phyloP scores from a whole-genome alignment of 2,113 vertebrate genomes.

The Aegotheles bennettii region DNA sequence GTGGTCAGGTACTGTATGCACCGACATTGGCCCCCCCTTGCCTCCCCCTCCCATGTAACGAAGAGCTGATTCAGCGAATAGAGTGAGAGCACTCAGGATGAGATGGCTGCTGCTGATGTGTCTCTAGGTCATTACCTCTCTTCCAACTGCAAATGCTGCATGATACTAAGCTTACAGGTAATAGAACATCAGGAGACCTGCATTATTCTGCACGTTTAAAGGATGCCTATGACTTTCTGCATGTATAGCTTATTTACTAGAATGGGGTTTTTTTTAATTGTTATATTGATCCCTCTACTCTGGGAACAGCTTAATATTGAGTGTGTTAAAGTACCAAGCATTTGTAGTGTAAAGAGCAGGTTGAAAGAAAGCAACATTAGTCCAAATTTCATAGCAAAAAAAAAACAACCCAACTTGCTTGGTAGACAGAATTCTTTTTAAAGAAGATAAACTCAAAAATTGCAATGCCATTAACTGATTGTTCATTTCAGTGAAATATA shows the following conservation, averaged over 20 bases:
- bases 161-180: constrained; percentile 86
- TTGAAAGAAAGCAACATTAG: constrained; percentile 11
- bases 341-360: constrained; percentile 51
- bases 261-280: constrained; percentile 47
- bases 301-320: constrained; percentile 51
- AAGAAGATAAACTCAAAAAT: constrained; percentile 18
- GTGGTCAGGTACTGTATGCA: constrained; percentile 81
- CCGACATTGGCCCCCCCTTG: constrained; percentile 50
- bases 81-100: constrained; percentile 78
- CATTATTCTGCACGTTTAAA: constrained; percentile 71
- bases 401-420: background rate
- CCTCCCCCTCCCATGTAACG: constrained; percentile 72
- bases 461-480: constrained; percentile 23
- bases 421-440: constrained; percentile 11
- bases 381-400: constrained; percentile 27
- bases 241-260: constrained; percentile 61
- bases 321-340: constrained; percentile 44
- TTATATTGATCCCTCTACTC: constrained; percentile 57
- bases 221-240: constrained; percentile 64
- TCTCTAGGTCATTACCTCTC: constrained; percentile 88
- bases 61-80: constrained; percentile 92
- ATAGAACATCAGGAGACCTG: constrained; percentile 74
- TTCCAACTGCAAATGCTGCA: constrained; percentile 78
- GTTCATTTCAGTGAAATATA: constrained; percentile 32
- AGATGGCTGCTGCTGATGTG: constrained; percentile 89